phyloP scores from a whole-genome alignment of 2,888 invertebrate genomes.

The Drosophila tanythrix region DNA sequence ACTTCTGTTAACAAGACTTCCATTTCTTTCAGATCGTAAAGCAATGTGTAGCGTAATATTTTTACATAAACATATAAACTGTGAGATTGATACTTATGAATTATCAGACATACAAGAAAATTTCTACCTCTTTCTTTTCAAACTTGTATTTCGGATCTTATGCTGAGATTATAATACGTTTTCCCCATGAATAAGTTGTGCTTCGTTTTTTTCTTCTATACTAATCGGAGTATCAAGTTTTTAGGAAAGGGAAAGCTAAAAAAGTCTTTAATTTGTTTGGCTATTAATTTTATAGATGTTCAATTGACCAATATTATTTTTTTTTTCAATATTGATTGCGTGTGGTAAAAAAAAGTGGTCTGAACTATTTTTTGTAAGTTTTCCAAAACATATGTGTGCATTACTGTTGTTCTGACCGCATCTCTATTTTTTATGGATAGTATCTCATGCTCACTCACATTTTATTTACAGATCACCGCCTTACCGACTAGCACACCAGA shows the following conservation, averaged over 20 bases:
- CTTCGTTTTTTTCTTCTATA: no score
- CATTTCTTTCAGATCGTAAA: no score
- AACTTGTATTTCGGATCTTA: no score
- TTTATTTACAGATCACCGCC: conserved; percentile 50
- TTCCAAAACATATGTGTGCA: not conserved
- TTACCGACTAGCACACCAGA: conserved; percentile 54
- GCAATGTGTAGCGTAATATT: no score
- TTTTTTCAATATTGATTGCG: not conserved
- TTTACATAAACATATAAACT: no score
- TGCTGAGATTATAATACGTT: no score
- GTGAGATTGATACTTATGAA: no score
- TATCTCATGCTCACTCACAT: not conserved
- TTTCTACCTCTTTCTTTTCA: no score
- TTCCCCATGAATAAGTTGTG: no score
- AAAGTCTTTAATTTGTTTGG: not conserved
- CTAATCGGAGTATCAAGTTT: not conserved
- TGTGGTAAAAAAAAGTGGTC: not conserved
- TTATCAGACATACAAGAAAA: no score
- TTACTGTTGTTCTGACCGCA: not conserved
- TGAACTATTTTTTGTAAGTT: not conserved
- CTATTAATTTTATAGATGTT: not conserved
- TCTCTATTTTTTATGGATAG: not conserved
- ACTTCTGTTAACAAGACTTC: no score
- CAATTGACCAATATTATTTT: not conserved
- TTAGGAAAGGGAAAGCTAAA: not conserved